Conservation (phyloP, 1,140 invertebrate species). For the Kradibia gibbosae region DNA sequence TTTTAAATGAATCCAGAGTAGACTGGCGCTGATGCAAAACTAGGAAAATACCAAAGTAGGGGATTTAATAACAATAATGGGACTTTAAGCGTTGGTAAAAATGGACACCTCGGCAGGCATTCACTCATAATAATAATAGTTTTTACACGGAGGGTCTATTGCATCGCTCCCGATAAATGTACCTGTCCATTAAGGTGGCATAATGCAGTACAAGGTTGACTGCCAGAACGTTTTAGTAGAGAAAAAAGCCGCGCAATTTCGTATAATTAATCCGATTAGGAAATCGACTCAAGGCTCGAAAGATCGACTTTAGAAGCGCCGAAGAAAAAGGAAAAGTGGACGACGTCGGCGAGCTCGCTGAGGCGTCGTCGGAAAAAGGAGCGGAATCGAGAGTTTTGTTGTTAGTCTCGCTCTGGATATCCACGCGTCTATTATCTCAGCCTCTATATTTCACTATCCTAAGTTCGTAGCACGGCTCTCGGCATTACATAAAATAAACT, state of each 20-base stretch:
- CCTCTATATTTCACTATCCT: not conserved
- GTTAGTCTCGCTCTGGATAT: not conserved
- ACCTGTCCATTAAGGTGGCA: not conserved
- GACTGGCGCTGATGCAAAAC: no score
- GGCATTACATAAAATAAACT: constrained; percentile 62
- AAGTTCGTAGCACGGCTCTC: not conserved
- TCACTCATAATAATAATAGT: no score
- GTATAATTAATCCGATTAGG: not conserved
- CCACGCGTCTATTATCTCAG: not conserved
- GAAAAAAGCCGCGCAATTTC: not conserved
- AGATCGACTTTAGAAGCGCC: not conserved
- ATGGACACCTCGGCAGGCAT: no score
- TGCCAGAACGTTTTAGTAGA: not conserved
- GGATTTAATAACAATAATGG: no score
- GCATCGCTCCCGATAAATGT: not conserved
- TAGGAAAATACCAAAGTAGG: no score
- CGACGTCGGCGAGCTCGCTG: not conserved
- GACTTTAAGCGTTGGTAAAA: no score
- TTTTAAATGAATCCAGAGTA: no score
- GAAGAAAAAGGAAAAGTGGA: no score
- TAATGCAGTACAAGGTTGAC: not conserved
- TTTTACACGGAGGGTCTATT: no score
- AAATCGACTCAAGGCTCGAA: not conserved
- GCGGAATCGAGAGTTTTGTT: not conserved
- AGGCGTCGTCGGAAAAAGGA: not conserved